Evolutionary conservation across 1,140 invertebrate species (phyloP).

Genomic region (Temnothorax longispinosus): DNA sequence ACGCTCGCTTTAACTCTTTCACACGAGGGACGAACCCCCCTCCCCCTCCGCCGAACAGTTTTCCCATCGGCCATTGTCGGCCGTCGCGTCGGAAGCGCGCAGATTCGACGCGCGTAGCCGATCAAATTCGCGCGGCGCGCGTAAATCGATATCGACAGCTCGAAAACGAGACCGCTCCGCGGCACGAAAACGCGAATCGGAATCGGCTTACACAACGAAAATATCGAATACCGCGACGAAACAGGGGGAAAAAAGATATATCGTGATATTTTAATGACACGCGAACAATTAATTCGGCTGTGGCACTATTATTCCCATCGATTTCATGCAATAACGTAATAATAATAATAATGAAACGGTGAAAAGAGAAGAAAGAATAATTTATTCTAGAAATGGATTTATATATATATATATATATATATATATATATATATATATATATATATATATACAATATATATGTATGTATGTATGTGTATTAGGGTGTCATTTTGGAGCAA

Average conservation of each 20-base stretch:
- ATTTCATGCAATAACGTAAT: constrained; percentile 1
- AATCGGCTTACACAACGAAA: constrained; percentile 53
- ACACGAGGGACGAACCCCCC: constrained; percentile 17
- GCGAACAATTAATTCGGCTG: constrained; percentile 42
- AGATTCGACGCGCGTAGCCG: constrained; percentile 44
- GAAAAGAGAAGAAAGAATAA: not conserved
- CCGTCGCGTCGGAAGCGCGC: constrained; percentile 2
- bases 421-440: not conserved
- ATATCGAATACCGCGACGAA: constrained; percentile 39
- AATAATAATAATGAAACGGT: constrained; percentile 2
- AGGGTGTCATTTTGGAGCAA: too few relatives aligned
- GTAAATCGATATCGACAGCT: constrained; percentile 64
- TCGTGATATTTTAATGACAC: constrained; percentile 32
- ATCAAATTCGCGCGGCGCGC: constrained; percentile 37
- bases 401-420: not conserved
- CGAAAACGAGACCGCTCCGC: constrained; percentile 36
- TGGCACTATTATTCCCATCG: not conserved
- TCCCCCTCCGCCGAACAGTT: not conserved
- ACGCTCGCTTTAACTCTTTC: constrained; percentile 50
- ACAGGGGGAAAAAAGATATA: not conserved
- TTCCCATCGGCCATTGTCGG: constrained; percentile 39
- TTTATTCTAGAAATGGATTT: not conserved
- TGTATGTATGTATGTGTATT: too few relatives aligned
- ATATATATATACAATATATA: too few relatives aligned
- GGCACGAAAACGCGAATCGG: constrained; percentile 35